phyloP scores from a whole-genome alignment of 2,888 invertebrate genomes.

The Coleophora flavipennella region DNA sequence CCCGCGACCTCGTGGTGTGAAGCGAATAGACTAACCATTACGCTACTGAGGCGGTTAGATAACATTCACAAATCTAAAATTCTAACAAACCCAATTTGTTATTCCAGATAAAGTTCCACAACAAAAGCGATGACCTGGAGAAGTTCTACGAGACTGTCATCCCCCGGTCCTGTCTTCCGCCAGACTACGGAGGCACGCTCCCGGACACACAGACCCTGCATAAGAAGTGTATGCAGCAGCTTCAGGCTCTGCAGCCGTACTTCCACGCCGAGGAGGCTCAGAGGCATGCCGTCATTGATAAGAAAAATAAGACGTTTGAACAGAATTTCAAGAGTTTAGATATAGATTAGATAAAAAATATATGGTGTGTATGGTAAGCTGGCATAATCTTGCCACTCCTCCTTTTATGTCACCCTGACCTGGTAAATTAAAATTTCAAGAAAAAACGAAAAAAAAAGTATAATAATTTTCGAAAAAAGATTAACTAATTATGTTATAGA shows the following conservation, averaged over 20 bases:
- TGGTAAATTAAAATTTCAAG: no score
- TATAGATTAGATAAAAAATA: conserved; percentile 68
- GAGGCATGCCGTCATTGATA: conserved; percentile 46
- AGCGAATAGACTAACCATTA: no score
- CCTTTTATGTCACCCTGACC: no score
- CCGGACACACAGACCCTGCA: conserved; percentile 58
- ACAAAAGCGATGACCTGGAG: conserved; percentile 66
- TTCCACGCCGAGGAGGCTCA: conserved; percentile 59
- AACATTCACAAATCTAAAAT: no score
- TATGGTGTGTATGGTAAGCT: neutral
- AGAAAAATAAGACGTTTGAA: conserved; percentile 72
- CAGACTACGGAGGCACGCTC: conserved; percentile 75
- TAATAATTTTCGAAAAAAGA: no score
- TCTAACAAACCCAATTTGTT: no score
- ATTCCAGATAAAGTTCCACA: conserved; percentile 75
- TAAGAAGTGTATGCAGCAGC: conserved; percentile 49
- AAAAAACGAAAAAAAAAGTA: no score
- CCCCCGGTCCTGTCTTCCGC: conserved; percentile 71
- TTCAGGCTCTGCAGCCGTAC: conserved; percentile 43
- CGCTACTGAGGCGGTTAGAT: no score
- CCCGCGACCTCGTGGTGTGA: no score
- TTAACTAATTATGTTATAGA: no score
- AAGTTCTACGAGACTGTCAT: conserved; percentile 69
- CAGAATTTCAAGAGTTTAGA: conserved; percentile 81
- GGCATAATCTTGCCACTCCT: no score